These are phyloP conservation scores for Pyrgus malvae DNA, from an alignment of 2,888 invertebrate genomes.

Conservation along the genomic window DNA sequence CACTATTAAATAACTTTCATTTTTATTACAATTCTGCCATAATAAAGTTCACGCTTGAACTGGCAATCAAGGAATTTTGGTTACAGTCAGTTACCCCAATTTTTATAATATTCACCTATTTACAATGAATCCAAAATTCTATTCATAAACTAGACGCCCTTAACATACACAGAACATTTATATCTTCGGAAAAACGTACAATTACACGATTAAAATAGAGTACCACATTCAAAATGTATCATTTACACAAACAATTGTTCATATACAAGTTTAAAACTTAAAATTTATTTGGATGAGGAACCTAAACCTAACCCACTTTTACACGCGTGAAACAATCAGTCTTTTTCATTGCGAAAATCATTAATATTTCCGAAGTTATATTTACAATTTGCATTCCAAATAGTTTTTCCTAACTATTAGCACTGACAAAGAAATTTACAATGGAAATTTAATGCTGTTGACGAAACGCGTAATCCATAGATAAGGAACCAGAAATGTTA, in stretches of 20 bases:
- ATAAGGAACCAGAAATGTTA: not conserved
- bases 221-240: conserved; percentile 38
- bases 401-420: conserved; percentile 28
- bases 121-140: conserved; percentile 10
- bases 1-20: conserved; percentile 25
- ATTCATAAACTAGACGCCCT: conserved; percentile 1
- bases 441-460: conserved; percentile 38
- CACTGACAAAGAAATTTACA: conserved; percentile 38
- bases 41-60: not conserved
- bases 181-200: not conserved
- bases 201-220: conserved; percentile 14
- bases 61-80: not conserved
- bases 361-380: conserved; percentile 55
- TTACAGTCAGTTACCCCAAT: not conserved
- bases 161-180: conserved; percentile 1
- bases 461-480: conserved; percentile 14
- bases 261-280: conserved; percentile 63
- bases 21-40: not conserved
- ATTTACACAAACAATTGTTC: conserved; percentile 45
- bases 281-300: conserved; percentile 64
- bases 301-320: conserved; percentile 68
- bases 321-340: conserved; percentile 77
- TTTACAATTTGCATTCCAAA: conserved; percentile 24
- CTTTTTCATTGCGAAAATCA: conserved; percentile 79
- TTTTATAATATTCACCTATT: not conserved